Conservation (phyloP, 2,797 vertebrate species). For the Periophthalmus magnuspinnatus region DNA sequence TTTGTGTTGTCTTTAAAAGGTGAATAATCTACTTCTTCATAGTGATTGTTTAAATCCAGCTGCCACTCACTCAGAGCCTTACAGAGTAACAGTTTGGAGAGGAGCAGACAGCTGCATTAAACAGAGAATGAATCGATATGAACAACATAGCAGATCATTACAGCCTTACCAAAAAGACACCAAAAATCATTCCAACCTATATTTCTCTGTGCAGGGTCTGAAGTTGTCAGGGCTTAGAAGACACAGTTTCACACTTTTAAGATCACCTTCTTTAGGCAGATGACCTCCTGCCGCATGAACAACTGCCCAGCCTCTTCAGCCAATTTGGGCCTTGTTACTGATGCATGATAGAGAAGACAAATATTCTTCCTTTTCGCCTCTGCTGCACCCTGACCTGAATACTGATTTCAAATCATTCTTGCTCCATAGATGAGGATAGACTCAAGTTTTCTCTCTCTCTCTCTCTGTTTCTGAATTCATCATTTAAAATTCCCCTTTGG, state of each 20-base stretch:
- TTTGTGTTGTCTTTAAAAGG: too few relatives aligned
- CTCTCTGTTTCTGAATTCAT: constrained; percentile 50
- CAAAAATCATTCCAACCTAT: not conserved
- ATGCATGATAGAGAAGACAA: constrained; percentile 77
- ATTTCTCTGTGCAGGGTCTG: not conserved
- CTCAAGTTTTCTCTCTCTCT: constrained; percentile 34
- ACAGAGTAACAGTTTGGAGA: too few relatives aligned
- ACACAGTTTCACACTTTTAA: not conserved
- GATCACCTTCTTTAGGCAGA: constrained; percentile 31
- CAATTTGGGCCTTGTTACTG: constrained; percentile 73
- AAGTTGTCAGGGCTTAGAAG: not conserved
- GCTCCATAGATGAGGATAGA: constrained; percentile 47
- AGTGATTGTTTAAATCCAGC: too few relatives aligned
- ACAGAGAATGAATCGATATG: too few relatives aligned
- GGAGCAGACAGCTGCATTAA: constrained; percentile 8
- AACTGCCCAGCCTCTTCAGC: constrained; percentile 65
- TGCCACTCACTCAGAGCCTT: too few relatives aligned
- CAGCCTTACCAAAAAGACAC: too few relatives aligned
- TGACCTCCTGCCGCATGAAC: constrained; percentile 39
- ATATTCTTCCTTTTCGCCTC: constrained; percentile 55
- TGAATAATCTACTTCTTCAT: too few relatives aligned
- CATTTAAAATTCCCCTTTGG: constrained; percentile 41
- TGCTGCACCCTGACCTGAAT: constrained; percentile 77
- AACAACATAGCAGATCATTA: too few relatives aligned
- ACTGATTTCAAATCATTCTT: constrained; percentile 66